Conservation (phyloP, 2,113 vertebrate species). For the Clarias gariepinus region DNA sequence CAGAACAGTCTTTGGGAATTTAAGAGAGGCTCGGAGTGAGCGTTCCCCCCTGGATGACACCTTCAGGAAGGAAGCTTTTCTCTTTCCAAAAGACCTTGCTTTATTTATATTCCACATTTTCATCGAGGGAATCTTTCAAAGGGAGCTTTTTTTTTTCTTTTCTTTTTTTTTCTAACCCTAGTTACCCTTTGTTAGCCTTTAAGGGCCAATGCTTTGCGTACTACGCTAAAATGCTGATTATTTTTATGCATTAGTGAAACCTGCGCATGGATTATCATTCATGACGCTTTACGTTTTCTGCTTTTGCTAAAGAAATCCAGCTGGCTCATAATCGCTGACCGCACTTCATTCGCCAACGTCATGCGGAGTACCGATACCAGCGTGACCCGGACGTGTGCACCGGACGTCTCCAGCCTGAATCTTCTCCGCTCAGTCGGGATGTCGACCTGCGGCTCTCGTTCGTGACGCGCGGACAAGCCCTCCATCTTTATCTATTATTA, state of each 20-base stretch:
- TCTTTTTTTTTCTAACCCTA: constrained; percentile 50
- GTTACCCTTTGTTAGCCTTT: constrained; percentile 52
- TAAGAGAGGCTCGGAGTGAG: constrained; percentile 72
- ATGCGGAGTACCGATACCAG: constrained; percentile 1
- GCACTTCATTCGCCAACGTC: constrained; percentile 5
- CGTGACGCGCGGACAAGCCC: constrained; percentile 18
- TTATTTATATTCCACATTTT: constrained; percentile 83
- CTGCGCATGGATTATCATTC: background rate
- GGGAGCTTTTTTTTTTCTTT: constrained; percentile 65
- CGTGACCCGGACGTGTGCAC: background rate
- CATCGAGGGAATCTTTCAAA: constrained; percentile 74
- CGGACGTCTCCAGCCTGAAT: background rate
- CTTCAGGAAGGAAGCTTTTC: constrained; percentile 80
- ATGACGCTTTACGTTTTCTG: no score
- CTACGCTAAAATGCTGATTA: background rate
- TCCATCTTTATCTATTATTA: constrained; percentile 68
- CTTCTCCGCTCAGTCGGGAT: constrained; percentile 9
- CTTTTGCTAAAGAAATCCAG: background rate
- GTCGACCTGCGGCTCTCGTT: constrained; percentile 7
- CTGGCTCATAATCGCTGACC: background rate
- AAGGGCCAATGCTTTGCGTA: background rate
- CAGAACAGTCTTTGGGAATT: constrained; percentile 82
- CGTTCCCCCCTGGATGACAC: constrained; percentile 68
- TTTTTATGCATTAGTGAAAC: background rate
- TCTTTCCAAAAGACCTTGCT: constrained; percentile 78